phyloP scores from a whole-genome alignment of 2,113 vertebrate species.

The Pogona vitticeps region DNA sequence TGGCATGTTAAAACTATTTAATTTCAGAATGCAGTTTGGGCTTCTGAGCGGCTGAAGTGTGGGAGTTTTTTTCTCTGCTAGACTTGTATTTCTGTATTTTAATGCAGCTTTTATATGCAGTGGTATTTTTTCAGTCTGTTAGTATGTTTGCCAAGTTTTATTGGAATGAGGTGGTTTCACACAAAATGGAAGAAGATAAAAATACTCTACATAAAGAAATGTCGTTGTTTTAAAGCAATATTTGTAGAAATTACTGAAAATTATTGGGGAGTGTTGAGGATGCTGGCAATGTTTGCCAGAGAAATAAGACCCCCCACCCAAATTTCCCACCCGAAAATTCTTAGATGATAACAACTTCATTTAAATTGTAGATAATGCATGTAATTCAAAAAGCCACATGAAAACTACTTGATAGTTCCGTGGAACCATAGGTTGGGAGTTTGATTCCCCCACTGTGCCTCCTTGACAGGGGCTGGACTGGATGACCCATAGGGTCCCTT shows the following conservation, averaged over 20 bases:
- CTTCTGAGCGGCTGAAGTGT: neutral
- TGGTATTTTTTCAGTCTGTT: neutral
- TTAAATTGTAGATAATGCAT: conserved; percentile 43
- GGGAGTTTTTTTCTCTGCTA: neutral
- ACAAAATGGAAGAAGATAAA: neutral
- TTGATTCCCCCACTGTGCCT: too few species aligned
- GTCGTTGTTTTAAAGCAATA: neutral
- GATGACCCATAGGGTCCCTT: too few species aligned
- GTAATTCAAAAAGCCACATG: too few species aligned
- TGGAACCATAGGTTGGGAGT: too few species aligned
- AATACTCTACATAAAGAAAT: neutral
- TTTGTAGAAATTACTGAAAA: neutral
- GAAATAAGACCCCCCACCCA: too few species aligned
- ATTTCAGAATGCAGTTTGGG: neutral
- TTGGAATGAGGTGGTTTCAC: neutral
- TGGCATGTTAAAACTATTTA: neutral
- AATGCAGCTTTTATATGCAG: neutral
- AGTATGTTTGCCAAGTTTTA: neutral
- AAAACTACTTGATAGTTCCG: too few species aligned
- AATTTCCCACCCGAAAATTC: too few species aligned
- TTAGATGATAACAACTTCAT: neutral
- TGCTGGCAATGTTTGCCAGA: neutral
- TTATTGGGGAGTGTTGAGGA: too few species aligned
- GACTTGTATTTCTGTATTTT: neutral
- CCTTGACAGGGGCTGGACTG: too few species aligned